phyloP scores from a whole-genome alignment of 1,140 invertebrate genomes.

The Phenacoccus solenopsis region DNA sequence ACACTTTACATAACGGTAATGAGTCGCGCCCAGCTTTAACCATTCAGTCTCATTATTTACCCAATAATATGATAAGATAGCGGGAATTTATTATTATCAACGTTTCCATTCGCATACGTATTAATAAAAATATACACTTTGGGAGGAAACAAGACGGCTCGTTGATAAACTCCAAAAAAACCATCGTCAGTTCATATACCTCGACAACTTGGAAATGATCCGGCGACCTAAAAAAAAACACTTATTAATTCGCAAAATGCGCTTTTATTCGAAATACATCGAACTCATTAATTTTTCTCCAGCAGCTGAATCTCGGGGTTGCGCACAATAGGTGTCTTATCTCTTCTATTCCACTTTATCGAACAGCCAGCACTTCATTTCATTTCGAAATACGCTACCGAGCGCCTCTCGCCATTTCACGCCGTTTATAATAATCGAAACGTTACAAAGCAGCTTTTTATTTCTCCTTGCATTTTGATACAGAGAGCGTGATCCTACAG shows the following conservation, averaged over 20 bases:
- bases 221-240: no score
- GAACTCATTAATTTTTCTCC: not conserved
- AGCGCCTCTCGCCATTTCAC: not conserved
- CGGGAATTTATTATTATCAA: no score
- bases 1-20: not conserved
- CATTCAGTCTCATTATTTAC: not conserved
- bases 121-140: no score
- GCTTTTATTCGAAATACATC: not conserved
- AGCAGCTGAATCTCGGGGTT: not conserved
- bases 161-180: no score
- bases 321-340: not conserved
- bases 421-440: not conserved
- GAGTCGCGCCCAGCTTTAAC: not conserved
- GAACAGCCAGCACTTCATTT: not conserved
- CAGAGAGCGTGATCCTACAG: not conserved
- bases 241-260: not conserved
- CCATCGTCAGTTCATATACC: no score
- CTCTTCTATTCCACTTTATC: not conserved
- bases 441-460: not conserved
- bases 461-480: not conserved
- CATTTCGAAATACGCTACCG: not conserved
- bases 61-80: not conserved
- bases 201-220: no score
- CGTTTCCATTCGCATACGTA: no score
- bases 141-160: no score